Evolutionary conservation across 2,113 vertebrate genomes (phyloP), one percentile per base, ranked within the genome.

Genomic region (Anser cygnoides): DNA sequence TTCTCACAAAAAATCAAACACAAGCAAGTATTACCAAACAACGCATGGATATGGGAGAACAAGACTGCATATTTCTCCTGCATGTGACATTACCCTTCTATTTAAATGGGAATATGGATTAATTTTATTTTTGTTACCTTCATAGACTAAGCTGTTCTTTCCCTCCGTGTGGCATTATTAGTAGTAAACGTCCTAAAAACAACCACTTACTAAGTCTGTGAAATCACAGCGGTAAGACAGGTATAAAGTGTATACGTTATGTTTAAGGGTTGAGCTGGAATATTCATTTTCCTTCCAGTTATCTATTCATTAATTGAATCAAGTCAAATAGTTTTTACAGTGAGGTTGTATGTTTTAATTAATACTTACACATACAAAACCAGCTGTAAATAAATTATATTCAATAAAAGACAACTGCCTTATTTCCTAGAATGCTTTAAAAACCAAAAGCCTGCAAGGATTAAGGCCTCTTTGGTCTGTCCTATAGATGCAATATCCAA

Each of bases 41-140:
- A 62, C 12, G 10, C 20, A 46, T 1, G 1, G 4, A 28, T 22
- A 12, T 0, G 26, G 5, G 9, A 52, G 41, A 82, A 29, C 5
- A 54, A 17, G 4, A 63, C 19, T 6, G 1, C 2, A 66, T 61
- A 20, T 5, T 35, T 50, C 13, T 65, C 26, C 29, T 31, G 26
- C 7, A 33, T 1, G 1, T 8, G 11, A 44, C 12, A 8, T 13
- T 43, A 12, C 5, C 14, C 75, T 41, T 20, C 13, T 25, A 52
- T 50, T 72, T n/a, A 21, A 59, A 72, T 1, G 1, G 25, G 63
- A 86, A 49, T 2, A 59, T 16, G 8, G 1, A 25, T 18, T 20
- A 2, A 29, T 29, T 76, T 63, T 14, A 33, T 62, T 65, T 4
- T 43, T 33, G 2, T 58, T 66, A 65, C 43, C 10, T 29, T 28